Percentiles rank a stretch among this genome's conserved stretches.
Evolutionary conservation across 2,888 invertebrate species (phyloP).

Genomic region (Blera fallax): DNA sequence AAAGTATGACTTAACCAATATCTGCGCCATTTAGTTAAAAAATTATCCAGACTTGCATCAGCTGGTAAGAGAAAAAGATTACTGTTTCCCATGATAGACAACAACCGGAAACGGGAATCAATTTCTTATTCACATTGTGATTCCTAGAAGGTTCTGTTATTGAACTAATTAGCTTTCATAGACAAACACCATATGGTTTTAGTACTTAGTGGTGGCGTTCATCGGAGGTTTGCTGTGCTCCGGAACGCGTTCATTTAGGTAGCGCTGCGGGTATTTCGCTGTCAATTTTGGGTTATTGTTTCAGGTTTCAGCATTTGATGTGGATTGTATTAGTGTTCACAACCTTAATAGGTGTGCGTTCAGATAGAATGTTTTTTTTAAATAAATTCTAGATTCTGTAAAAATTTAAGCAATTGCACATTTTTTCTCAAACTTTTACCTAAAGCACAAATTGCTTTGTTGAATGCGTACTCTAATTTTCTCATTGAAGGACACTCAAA

Average conservation of each 20-base stretch:
- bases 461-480: too few relatives aligned
- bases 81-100: not conserved
- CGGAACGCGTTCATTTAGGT: not conserved
- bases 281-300: not conserved
- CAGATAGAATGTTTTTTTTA: not conserved
- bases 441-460: too few relatives aligned
- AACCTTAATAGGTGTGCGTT: not conserved
- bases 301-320: not conserved
- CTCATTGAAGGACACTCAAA: too few relatives aligned
- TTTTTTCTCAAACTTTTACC: too few relatives aligned
- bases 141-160: not conserved
- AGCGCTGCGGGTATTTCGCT: not conserved
- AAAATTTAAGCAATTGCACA: too few relatives aligned
- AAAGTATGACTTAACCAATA: too few relatives aligned
- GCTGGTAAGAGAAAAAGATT: not conserved
- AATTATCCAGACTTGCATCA: too few relatives aligned
- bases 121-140: not conserved
- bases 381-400: too few relatives aligned
- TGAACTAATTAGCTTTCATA: not conserved
- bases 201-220: not conserved
- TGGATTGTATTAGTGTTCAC: not conserved
- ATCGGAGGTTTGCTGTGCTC: not conserved
- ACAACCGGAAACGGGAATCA: not conserved
- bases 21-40: too few relatives aligned
- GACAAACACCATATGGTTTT: not conserved